Evolutionary conservation across 2,113 vertebrate genomes (phyloP), one percentile per base, ranked within the genome.

Genomic region (Struthidea cinerea): DNA sequence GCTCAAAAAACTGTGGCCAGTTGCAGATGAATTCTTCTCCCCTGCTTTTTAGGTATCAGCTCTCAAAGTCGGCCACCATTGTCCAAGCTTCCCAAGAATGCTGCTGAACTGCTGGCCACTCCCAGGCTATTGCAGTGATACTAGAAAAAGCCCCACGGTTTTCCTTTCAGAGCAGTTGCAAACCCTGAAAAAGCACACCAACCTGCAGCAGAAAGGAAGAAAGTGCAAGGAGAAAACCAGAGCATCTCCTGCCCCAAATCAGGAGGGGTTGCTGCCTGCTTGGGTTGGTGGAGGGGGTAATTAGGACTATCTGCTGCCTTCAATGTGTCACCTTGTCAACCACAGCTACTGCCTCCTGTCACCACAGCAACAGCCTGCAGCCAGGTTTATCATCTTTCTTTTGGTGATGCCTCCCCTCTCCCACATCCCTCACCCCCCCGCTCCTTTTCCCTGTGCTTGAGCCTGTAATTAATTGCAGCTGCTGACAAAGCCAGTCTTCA

Each of bases 401-500:
- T 33, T 37, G 9, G 90, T 85, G 73, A 83, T 84, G 88, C 64
- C 92, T 96, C 64, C 81, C 86, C 68, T 64, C 82, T 77, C 75
- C 50, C 3, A 14, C 64, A 95, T 89, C 75, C 26, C 63, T 90
- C 71, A 50, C 24, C 91, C 91, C 47, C 94, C 82, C n/a, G n/a
- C n/a, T 63, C 60, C 84, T 94, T 96, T 89, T 84, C 90, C 92
- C 87, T 42, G 60, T 44, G 22, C 87, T 86, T 97, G 91, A 97
- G 95, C 96, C 91, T 98, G 96, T 97, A 97, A 98, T 98, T 98
- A 98, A 97, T 97, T 96, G 93, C 96, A 95, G 92, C 93, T 59
- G 46, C 97, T 96, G 97, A 97, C 97, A 98, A 96, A 97, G 96
- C 86, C 79, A 3, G 91, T 96, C 96, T 96, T 96, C 92, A 93